Evolutionary conservation across 1,140 invertebrate genomes (phyloP), one percentile per base, ranked within the genome.

Genomic region (Leptestheria dahalacensis): DNA sequence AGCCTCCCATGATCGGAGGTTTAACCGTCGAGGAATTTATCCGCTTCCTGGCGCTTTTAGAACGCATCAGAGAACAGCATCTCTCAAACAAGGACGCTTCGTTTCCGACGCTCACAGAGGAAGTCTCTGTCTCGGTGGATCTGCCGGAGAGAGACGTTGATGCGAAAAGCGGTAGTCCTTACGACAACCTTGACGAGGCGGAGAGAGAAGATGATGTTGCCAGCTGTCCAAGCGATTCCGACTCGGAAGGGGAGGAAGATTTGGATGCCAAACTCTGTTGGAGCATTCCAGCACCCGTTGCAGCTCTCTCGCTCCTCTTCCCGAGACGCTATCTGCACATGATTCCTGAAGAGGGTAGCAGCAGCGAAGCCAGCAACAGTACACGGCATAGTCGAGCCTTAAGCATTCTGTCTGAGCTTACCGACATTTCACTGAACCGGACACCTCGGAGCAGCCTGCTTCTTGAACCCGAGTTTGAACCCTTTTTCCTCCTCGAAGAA

Each of bases 261-360:
- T 41, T 33, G 15, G 26, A 26, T 23, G 26, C 26, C 12, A n/a
- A 26, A 28, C 51, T 26, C 15, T 55, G 24, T 33, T 55, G 25
- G 26, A 29, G 25, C 9, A 12, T 55, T 20, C 53, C 53, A 15
- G 53, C 23, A 26, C 26, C 26, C 9, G 33, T 18, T 10, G n/a
- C 48, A 15, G 48, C 48, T 10, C 53, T 55, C 10, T 26, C 26
- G 28, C 15, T n/a, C 20, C 29, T 60, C 2, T 60, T 60, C 20
- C 58, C 51, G 11, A 21, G 48, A 20, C 58, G 58, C 3, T 60
- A 52, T 33, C n/a, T 60, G 24, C 58, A 60, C 21, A 49, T 60
- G 48, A 60, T 60, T 51, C 58, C 58, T 20, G 58, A 60, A 33
- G 58, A 60, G 41, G 58, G 15, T n/a, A 33, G 26, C n/a, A 55